Evolutionary conservation across 2,113 vertebrate species (phyloP).

Genomic region (Gavia stellata): DNA sequence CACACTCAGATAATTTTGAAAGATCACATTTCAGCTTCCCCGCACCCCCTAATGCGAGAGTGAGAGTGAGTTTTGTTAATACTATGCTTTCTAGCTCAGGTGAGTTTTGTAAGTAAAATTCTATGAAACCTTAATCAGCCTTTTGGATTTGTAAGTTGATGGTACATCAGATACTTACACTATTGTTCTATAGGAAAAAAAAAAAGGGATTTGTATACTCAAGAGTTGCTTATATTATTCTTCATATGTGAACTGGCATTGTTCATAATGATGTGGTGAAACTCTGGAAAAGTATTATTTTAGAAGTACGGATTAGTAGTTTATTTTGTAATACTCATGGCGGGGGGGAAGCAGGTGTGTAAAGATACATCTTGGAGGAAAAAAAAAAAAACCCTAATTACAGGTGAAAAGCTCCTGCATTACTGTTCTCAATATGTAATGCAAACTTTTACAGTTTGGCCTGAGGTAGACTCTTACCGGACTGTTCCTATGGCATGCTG

Average conservation of each 20-base stretch:
- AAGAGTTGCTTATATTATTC: background rate
- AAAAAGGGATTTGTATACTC: background rate
- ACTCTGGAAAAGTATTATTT: background rate
- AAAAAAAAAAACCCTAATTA: background rate
- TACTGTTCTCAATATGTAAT: background rate
- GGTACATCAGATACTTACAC: background rate
- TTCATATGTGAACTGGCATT: background rate
- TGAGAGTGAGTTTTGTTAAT: background rate
- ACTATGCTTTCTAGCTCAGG: background rate
- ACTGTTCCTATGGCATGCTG: background rate
- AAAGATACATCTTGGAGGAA: background rate
- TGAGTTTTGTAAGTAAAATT: background rate
- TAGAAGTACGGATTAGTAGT: background rate
- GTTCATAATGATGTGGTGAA: background rate
- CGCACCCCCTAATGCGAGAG: background rate
- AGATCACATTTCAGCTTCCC: background rate
- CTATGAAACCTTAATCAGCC: background rate
- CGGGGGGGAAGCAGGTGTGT: background rate
- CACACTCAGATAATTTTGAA: background rate
- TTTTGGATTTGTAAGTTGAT: background rate
- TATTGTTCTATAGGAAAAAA: background rate
- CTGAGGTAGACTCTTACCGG: constrained; percentile 36
- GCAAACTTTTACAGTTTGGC: constrained; percentile 28
- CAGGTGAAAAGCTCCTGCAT: background rate
- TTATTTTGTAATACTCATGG: background rate